These are phyloP conservation scores for Nanger granti DNA, from an alignment of 2,113 vertebrate species.

Conservation along the genomic window DNA sequence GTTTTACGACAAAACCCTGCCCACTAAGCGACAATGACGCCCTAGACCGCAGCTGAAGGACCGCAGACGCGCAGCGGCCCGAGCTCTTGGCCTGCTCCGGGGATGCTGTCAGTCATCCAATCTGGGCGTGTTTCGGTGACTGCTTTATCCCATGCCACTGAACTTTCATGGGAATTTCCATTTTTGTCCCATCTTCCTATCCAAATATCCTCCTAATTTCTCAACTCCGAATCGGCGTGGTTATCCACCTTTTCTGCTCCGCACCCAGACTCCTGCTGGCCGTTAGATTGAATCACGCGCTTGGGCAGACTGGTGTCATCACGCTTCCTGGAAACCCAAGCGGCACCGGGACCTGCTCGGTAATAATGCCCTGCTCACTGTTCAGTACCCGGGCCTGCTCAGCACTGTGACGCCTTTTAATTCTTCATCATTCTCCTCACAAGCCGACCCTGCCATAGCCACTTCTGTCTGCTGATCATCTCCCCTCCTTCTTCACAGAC, in stretches of 20 bases:
- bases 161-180: neutral
- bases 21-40: neutral
- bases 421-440: neutral
- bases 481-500: neutral
- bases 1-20: neutral
- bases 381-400: neutral
- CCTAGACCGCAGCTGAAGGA: neutral
- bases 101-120: too few species aligned
- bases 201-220: neutral
- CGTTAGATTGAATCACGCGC: constrained; percentile 28
- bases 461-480: neutral
- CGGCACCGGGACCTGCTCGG: neutral
- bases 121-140: accelerated
- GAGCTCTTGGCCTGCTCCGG: too few species aligned
- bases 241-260: neutral
- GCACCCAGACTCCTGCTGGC: neutral
- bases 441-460: neutral
- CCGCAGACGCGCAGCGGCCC: accelerated
- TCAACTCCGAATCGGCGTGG: neutral
- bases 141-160: neutral
- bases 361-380: accelerated
- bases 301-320: constrained; percentile 26
- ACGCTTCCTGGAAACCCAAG: neutral
- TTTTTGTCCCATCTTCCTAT: neutral
- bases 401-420: neutral